Conservation (phyloP, 2,113 vertebrate species). For the Theropithecus gelada region DNA sequence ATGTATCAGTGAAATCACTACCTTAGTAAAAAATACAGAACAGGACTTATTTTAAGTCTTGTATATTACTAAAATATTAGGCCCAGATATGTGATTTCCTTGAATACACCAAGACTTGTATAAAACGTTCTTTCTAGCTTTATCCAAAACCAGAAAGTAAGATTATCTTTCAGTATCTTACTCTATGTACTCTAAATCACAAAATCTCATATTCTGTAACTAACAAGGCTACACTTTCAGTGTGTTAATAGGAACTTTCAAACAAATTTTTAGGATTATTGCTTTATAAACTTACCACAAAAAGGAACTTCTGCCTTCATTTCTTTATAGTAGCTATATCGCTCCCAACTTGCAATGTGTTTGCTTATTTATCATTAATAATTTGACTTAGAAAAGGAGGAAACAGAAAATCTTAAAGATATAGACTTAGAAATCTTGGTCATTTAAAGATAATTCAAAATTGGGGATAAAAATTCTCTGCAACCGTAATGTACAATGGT, state of each 20-base stretch:
- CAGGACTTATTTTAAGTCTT: neutral
- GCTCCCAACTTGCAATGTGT: neutral
- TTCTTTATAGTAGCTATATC: neutral
- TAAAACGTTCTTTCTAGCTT: neutral
- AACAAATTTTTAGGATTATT: neutral
- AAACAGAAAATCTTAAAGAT: neutral
- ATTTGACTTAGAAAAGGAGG: neutral
- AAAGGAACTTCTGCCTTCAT: neutral
- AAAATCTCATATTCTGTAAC: neutral
- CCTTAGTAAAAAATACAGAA: too few species aligned
- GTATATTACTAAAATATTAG: neutral
- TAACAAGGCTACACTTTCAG: neutral
- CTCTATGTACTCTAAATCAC: neutral
- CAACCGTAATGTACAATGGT: neutral
- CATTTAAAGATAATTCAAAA: neutral
- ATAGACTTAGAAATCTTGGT: neutral
- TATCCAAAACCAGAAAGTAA: neutral
- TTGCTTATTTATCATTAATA: neutral
- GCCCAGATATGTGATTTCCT: neutral
- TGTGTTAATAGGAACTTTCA: neutral
- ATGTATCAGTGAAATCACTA: too few species aligned
- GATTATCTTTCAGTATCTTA: neutral
- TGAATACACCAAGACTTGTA: neutral
- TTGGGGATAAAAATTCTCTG: neutral
- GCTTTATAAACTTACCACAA: neutral